These are phyloP conservation scores for Drosophila bocqueti DNA, from an alignment of 1,140 invertebrate genomes.

Conservation along the genomic window DNA sequence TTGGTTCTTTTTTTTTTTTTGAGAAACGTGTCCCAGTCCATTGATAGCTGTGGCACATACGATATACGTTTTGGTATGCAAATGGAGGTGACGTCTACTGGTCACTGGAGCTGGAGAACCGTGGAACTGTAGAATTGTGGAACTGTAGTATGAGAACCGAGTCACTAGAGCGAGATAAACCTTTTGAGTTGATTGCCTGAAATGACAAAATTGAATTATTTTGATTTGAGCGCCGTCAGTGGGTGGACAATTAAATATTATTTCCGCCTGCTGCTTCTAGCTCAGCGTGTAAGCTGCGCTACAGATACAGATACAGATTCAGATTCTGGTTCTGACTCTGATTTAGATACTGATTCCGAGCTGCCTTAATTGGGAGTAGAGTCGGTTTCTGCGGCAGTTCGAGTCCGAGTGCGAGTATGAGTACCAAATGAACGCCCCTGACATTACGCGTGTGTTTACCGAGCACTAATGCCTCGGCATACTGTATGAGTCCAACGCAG, in stretches of 20 bases:
- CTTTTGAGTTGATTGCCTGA: constrained; percentile 77
- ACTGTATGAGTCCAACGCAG: constrained; percentile 1
- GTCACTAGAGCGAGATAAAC: constrained; percentile 65
- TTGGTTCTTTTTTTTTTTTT: constrained; percentile 8
- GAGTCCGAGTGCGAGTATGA: constrained; percentile 6
- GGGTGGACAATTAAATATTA: constrained; percentile 82
- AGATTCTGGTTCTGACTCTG: constrained; percentile 10
- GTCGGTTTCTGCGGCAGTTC: constrained; percentile 9
- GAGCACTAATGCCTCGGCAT: constrained; percentile 20
- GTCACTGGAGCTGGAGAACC: constrained; percentile 14
- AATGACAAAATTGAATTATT: constrained; percentile 84
- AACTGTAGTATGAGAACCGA: constrained; percentile 13
- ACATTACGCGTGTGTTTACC: constrained; percentile 52
- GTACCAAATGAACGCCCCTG: constrained; percentile 53
- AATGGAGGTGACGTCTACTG: constrained; percentile 47
- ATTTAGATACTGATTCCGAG: constrained; percentile 18
- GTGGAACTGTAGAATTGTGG: constrained; percentile 6
- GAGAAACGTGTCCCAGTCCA: constrained; percentile 23
- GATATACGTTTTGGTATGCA: constrained; percentile 39
- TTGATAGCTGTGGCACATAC: constrained; percentile 24
- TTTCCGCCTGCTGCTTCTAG: constrained; percentile 65
- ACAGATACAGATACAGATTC: constrained; percentile 21
- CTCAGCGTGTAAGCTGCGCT: constrained; percentile 20
- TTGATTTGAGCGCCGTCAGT: constrained; percentile 79
- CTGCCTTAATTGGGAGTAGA: constrained; percentile 49